Evolutionary conservation across 2,888 invertebrate species (phyloP), one percentile per base, ranked within the genome.

Genomic region (Myathropa florea): DNA sequence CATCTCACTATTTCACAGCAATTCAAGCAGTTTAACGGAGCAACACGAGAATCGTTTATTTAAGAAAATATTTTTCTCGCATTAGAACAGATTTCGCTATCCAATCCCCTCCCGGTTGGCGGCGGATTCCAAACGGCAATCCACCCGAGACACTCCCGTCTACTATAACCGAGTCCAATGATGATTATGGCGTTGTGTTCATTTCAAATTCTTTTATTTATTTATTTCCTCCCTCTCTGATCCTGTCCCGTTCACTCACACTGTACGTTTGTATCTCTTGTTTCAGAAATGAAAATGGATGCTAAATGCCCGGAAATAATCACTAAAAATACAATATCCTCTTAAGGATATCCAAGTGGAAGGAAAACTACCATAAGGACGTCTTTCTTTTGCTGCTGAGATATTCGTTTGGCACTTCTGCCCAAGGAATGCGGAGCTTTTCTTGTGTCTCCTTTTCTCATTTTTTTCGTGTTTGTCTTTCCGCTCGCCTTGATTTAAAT

Each of bases 281-380:
- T 86, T 86, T 65, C 83, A 86, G 86, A 7, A 46, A 79, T 86
- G 71, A 82, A 82, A 81, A 85, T 85, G 85, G 77, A 85, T 78
- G 82, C 75, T 83, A 86, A 83, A 78, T 82, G 78, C 83, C 70
- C 83, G 83, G 83, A 83, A 83, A 76, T 76, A 86, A 83, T 78
- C 78, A 73, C 86, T 83, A 55, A 78, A 83, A 83, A 86, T 75
- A 83, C 83, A 78, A 85, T 85, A 85, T 85, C 85, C 72, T 83
- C 78, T 78, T 86, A 86, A 67, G 83, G 83, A 86, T 83, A 86
- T 70, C 65, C 78, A 70, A 78, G 78, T 70, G 85, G 73, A 86
- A 78, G 78, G 28, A 73, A 86, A 82, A 82, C 76, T 78, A 82
- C 33, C 39, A 30, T 30, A 60, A 64, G 64, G 28, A 65, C 14